phyloP scores from a whole-genome alignment of 2,797 vertebrate species.

The Sebastes hubbsi region DNA sequence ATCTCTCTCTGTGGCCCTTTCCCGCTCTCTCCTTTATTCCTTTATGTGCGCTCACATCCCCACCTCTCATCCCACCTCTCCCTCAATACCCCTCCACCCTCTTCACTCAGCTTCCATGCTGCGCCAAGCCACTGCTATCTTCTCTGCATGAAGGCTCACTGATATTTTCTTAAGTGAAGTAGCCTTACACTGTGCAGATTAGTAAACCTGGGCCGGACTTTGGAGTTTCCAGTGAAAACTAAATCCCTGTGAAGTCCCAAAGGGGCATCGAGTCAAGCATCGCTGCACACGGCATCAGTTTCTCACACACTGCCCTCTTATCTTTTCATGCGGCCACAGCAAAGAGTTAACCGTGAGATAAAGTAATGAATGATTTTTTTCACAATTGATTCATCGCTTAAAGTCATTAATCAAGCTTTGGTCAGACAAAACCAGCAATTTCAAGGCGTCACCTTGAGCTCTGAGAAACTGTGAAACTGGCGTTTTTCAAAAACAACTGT shows the following conservation, averaged over 20 bases:
- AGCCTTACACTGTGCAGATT: constrained; percentile 56
- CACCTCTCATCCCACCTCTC: constrained; percentile 22
- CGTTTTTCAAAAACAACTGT: not conserved
- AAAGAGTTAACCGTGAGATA: not conserved
- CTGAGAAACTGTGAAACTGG: not conserved
- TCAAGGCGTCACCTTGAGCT: not conserved
- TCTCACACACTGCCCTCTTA: constrained; percentile 15
- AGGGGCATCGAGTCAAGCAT: constrained; percentile 43
- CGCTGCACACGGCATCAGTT: constrained; percentile 10
- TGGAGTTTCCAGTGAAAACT: constrained; percentile 47
- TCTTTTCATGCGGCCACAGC: too few relatives aligned
- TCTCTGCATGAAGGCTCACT: constrained; percentile 37
- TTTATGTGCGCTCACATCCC: constrained; percentile 26
- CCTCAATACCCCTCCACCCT: not conserved
- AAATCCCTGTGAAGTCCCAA: constrained; percentile 56
- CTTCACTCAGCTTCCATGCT: constrained; percentile 15
- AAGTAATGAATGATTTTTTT: not conserved
- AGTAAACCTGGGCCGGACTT: constrained; percentile 23
- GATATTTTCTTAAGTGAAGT: constrained; percentile 48
- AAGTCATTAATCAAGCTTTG: not conserved
- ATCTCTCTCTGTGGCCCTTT: constrained; percentile 1
- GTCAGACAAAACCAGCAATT: not conserved
- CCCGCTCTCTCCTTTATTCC: constrained; percentile 21
- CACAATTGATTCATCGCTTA: not conserved
- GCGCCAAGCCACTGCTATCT: constrained; percentile 16